These are phyloP conservation scores for Catocala nupta DNA, from an alignment of 2,888 invertebrate genomes.

Conservation along the genomic window DNA sequence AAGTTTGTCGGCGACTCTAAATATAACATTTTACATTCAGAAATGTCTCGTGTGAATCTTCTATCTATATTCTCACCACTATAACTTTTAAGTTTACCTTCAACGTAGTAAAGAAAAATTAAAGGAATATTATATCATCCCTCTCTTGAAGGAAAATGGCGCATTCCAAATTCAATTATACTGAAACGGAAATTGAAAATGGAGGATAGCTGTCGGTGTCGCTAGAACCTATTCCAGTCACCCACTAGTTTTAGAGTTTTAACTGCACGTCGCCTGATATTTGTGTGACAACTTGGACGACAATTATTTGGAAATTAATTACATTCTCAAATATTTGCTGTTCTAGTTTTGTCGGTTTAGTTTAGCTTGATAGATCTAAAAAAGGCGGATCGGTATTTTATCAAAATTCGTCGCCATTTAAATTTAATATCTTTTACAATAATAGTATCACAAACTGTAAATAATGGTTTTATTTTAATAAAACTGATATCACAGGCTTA, in stretches of 20 bases:
- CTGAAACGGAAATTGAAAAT: slow-evolving; percentile 78
- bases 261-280: slow-evolving; percentile 31
- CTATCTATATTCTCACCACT: background rate
- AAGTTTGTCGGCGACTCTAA: too few species aligned
- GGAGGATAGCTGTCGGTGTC: slow-evolving; percentile 55
- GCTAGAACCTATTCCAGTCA: slow-evolving; percentile 50
- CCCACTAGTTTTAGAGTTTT: slow-evolving; percentile 33
- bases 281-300: slow-evolving; percentile 14
- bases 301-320: too few species aligned
- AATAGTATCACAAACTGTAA: too few species aligned
- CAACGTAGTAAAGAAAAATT: slow-evolving; percentile 15
- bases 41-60: background rate
- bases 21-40: background rate
- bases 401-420: too few species aligned
- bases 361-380: too few species aligned
- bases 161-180: slow-evolving; percentile 74
- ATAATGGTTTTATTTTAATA: too few species aligned
- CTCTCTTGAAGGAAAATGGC: slow-evolving; percentile 47
- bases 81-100: slow-evolving; percentile 8
- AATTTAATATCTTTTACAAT: too few species aligned
- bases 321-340: too few species aligned
- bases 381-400: too few species aligned
- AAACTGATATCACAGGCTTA: too few species aligned
- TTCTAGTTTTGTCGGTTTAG: too few species aligned
- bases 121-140: slow-evolving; percentile 27